Conservation (phyloP, 2,113 vertebrate genomes). For the Rana temporaria region DNA sequence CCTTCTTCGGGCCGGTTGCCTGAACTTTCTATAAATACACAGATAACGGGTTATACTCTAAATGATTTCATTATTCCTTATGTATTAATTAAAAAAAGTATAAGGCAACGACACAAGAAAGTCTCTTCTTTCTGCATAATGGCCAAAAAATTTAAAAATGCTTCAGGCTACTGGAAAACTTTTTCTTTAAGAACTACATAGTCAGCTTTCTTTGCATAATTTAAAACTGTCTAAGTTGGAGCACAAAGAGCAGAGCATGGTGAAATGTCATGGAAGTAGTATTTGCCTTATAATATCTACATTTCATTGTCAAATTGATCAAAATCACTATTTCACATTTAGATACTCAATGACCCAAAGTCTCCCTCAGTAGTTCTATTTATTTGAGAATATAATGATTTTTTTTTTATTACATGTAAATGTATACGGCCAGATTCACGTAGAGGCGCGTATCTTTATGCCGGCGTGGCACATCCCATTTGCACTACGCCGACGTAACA, state of each 20-base stretch:
- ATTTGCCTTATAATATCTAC: constrained; percentile 15
- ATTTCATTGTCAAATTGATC: constrained; percentile 6
- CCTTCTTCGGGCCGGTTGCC: constrained; percentile 38
- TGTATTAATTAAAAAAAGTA: constrained; percentile 33
- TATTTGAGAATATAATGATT: background rate
- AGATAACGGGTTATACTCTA: constrained; percentile 12
- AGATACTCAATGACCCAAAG: background rate
- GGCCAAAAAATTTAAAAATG: constrained; percentile 41
- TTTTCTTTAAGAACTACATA: constrained; percentile 26
- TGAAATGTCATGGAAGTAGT: constrained; percentile 33
- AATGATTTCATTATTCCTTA: background rate
- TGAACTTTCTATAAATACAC: background rate
- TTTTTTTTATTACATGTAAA: background rate
- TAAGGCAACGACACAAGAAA: background rate
- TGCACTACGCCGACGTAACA: too few species aligned
- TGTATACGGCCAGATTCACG: too few species aligned
- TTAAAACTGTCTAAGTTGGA: constrained; percentile 33
- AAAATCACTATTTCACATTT: background rate
- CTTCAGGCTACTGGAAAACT: constrained; percentile 43
- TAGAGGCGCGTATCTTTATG: too few species aligned
- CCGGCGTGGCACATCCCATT: too few species aligned
- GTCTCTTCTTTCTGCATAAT: constrained; percentile 11
- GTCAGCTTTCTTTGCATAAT: constrained; percentile 49
- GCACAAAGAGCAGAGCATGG: constrained; percentile 41
- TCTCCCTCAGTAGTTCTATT: background rate